Conservation (phyloP, 2,888 invertebrate species). For the Meta bourneti region DNA sequence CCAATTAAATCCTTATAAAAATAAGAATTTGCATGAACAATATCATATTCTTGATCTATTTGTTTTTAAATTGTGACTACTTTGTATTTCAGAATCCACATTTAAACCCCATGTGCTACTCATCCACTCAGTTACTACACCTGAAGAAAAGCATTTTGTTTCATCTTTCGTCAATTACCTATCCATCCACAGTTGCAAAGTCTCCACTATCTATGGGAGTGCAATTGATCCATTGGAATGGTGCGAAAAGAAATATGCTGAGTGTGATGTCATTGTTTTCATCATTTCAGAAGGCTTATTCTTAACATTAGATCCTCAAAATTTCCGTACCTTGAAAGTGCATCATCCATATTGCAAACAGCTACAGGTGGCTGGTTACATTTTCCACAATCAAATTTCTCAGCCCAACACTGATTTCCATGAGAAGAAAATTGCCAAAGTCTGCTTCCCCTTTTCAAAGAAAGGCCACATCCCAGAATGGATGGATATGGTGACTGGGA, state of each 20-base stretch:
- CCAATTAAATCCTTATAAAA: too few relatives aligned
- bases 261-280: conserved; percentile 9
- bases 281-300: conserved; percentile 18
- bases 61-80: neutral
- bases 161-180: neutral
- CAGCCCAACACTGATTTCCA: neutral
- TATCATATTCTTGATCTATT: neutral
- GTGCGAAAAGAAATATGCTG: neutral
- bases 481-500: neutral
- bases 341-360: neutral
- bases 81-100: neutral
- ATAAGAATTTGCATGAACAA: too few relatives aligned
- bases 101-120: neutral
- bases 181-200: neutral
- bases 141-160: neutral
- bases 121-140: neutral
- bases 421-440: conserved; percentile 3
- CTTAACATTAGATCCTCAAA: neutral
- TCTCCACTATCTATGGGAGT: neutral
- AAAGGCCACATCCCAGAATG: neutral
- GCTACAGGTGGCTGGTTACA: neutral
- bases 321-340: neutral
- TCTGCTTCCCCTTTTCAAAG: conserved; percentile 14
- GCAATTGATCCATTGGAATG: neutral
- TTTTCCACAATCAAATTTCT: neutral